A percentile compares a stretch with the other conserved stretches of the same genome.
Evolutionary conservation across 2,888 invertebrate genomes (phyloP).

Genomic region (Herminia tarsipennalis): DNA sequence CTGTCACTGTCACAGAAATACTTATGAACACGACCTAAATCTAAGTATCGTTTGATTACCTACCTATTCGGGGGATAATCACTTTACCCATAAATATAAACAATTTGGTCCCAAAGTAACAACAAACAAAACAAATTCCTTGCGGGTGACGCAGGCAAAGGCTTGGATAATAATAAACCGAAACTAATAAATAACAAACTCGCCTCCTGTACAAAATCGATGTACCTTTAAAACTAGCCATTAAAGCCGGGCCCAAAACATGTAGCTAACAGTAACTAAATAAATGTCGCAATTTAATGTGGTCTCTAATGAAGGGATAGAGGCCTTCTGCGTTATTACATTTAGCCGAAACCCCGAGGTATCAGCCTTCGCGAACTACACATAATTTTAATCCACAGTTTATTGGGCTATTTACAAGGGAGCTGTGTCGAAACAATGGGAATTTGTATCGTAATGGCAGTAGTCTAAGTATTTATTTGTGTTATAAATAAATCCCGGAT

Average conservation of each 20-base stretch:
- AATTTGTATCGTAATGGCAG: slow-evolving; percentile 18
- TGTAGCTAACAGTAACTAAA: slow-evolving; percentile 43
- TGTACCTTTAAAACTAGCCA: slow-evolving; percentile 27
- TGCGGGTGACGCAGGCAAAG: not conserved
- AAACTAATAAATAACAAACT: slow-evolving; percentile 26
- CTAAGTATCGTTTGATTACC: too few species aligned
- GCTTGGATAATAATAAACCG: slow-evolving; percentile 11
- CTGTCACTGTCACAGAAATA: too few species aligned
- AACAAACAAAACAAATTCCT: slow-evolving; percentile 1
- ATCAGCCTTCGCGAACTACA: slow-evolving; percentile 49
- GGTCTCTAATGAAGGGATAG: slow-evolving; percentile 59
- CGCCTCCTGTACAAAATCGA: slow-evolving; percentile 30
- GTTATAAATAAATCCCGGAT: not conserved
- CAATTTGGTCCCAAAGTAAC: not conserved
- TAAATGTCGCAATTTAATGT: slow-evolving; percentile 58
- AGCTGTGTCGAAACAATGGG: slow-evolving; percentile 22
- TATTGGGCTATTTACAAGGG: slow-evolving; percentile 50
- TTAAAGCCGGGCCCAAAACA: slow-evolving; percentile 26
- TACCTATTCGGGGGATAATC: too few species aligned
- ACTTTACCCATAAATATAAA: not conserved
- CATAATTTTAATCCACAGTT: slow-evolving; percentile 58
- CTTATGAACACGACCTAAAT: too few species aligned
- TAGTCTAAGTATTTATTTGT: slow-evolving; percentile 14
- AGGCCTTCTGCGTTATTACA: slow-evolving; percentile 56
- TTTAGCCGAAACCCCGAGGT: slow-evolving; percentile 47